Percentiles rank a stretch among this genome's conserved stretches.
phyloP scores from a whole-genome alignment of 2,888 invertebrate genomes.

The Epistrophe grossulariae region DNA sequence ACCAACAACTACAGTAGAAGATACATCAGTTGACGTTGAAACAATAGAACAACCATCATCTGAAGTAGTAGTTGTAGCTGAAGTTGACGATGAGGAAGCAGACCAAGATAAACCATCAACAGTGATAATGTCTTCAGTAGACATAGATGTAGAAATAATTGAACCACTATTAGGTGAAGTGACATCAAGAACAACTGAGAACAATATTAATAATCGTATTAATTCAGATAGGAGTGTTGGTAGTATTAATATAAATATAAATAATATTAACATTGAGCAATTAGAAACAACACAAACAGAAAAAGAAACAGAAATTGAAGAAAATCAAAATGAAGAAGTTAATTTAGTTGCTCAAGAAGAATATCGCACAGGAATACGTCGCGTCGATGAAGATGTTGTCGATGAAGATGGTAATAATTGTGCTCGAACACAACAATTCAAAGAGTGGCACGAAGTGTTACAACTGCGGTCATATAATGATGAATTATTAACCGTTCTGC shows the following conservation, averaged over 20 bases:
- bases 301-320: neutral
- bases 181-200: neutral
- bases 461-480: constrained; percentile 90
- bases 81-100: neutral
- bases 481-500: constrained; percentile 94
- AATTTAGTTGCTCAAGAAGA: constrained; percentile 76
- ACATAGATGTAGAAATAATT: constrained; percentile 10
- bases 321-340: constrained; percentile 28
- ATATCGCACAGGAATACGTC: constrained; percentile 79
- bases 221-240: constrained; percentile 48
- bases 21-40: constrained; percentile 4
- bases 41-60: constrained; percentile 14
- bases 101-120: constrained; percentile 1
- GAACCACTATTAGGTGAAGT: neutral
- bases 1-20: neutral
- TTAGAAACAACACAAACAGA: constrained; percentile 17
- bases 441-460: constrained; percentile 96
- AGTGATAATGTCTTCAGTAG: constrained; percentile 15
- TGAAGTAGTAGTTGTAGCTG: neutral
- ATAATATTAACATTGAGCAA: constrained; percentile 28
- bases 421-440: constrained; percentile 85
- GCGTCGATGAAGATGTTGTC: constrained; percentile 77
- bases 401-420: constrained; percentile 77
- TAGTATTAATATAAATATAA: constrained; percentile 26
- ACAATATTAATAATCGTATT: constrained; percentile 36